phyloP scores from a whole-genome alignment of 2,113 vertebrate species.

The Malurus alboscapulatus region DNA sequence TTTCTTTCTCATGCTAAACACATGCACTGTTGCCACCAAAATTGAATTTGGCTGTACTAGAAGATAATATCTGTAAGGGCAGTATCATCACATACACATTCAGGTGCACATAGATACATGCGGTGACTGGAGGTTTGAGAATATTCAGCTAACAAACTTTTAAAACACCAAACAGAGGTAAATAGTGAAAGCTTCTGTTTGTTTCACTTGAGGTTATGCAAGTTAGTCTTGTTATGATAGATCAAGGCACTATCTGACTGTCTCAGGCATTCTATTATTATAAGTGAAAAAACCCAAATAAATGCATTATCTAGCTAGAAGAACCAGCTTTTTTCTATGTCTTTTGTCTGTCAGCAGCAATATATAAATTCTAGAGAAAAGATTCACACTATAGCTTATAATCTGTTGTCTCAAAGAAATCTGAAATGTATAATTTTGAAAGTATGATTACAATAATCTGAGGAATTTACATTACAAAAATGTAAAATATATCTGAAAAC shows the following conservation, averaged over 20 bases:
- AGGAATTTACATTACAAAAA: neutral
- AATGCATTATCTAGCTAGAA: neutral
- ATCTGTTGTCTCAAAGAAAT: neutral
- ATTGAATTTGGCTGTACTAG: neutral
- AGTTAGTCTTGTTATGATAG: neutral
- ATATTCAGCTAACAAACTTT: neutral
- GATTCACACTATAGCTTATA: fast-evolving
- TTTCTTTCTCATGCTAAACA: neutral
- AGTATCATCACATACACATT: neutral
- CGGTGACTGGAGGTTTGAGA: neutral
- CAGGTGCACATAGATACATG: neutral
- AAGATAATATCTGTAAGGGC: neutral
- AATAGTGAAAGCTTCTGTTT: neutral
- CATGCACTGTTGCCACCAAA: neutral
- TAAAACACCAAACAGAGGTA: neutral
- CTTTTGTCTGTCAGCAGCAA: neutral
- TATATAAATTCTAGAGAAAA: neutral
- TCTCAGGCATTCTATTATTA: neutral
- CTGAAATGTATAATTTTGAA: neutral
- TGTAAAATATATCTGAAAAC: neutral
- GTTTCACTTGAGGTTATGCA: neutral
- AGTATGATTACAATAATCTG: neutral
- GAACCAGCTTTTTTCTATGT: neutral
- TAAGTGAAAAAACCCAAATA: neutral
- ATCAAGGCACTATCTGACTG: neutral